These are phyloP conservation scores for Caenorhabditis sp. DNA, from an alignment of 2,888 invertebrate species.

Conservation along the genomic window DNA sequence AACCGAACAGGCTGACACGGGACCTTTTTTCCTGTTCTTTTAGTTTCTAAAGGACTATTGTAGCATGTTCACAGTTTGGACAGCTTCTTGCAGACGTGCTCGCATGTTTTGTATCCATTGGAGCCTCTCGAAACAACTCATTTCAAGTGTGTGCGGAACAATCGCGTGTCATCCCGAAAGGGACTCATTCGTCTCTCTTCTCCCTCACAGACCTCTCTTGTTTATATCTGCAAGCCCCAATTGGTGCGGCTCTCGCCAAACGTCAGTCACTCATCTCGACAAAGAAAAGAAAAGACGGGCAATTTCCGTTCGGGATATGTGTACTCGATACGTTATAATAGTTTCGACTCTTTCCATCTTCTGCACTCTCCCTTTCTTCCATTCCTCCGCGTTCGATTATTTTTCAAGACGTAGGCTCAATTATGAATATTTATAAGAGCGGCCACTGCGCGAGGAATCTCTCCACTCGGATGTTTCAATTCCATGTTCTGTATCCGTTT, in stretches of 20 bases:
- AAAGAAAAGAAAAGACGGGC: slow-evolving; percentile 8
- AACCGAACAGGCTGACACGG: no score
- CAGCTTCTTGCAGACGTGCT: no score
- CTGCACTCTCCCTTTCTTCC: background rate
- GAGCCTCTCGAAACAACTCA: slow-evolving; percentile 45
- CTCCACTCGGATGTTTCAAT: slow-evolving; percentile 12
- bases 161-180: slow-evolving; percentile 47
- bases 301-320: slow-evolving; percentile 43
- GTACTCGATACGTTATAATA: background rate
- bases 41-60: slow-evolving; percentile 10
- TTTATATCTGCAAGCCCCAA: slow-evolving; percentile 4
- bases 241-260: slow-evolving; percentile 4
- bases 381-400: slow-evolving; percentile 22
- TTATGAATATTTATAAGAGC: slow-evolving; percentile 41
- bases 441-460: background rate
- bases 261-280: slow-evolving; percentile 37
- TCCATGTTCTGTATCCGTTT: background rate
- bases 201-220: background rate
- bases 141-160: slow-evolving; percentile 36
- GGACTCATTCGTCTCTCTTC: slow-evolving; percentile 7
- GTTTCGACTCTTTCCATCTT: background rate
- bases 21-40: background rate
- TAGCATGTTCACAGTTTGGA: no score
- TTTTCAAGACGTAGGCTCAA: slow-evolving; percentile 40
- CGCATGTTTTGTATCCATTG: slow-evolving; percentile 23